Evolutionary conservation across 2,888 invertebrate genomes (phyloP).

Genomic region (Pyrrhosoma nymphula): DNA sequence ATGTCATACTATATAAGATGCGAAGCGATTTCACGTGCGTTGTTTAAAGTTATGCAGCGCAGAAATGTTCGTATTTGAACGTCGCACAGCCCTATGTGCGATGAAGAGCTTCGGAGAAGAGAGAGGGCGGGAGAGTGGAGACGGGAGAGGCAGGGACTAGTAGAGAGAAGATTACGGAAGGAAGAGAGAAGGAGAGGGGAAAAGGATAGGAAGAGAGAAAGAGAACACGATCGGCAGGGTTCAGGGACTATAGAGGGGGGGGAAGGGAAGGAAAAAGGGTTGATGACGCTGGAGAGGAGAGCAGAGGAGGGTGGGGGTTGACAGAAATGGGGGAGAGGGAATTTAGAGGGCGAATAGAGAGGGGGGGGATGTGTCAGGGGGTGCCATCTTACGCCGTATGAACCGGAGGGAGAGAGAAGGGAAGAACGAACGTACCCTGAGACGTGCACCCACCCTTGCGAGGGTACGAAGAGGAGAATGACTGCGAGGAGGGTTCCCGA

Average conservation of each 20-base stretch:
- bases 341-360: not conserved
- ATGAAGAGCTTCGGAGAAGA: not conserved
- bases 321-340: not conserved
- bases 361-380: not conserved
- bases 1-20: no score
- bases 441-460: not conserved
- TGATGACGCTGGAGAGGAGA: constrained; percentile 27
- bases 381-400: not conserved
- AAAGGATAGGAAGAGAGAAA: not conserved
- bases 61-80: no score
- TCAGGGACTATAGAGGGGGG: not conserved
- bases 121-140: not conserved
- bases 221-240: not conserved
- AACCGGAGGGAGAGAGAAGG: not conserved
- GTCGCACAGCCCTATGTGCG: not conserved
- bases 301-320: not conserved
- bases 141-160: constrained; percentile 33
- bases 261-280: constrained; percentile 28
- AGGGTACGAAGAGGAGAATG: not conserved
- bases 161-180: not conserved
- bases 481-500: not conserved
- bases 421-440: not conserved
- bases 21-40: no score
- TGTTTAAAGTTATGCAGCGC: no score
- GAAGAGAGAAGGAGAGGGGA: constrained; percentile 20